Evolutionary conservation across 2,797 vertebrate genomes (phyloP).

Genomic region (Characodon lateralis): DNA sequence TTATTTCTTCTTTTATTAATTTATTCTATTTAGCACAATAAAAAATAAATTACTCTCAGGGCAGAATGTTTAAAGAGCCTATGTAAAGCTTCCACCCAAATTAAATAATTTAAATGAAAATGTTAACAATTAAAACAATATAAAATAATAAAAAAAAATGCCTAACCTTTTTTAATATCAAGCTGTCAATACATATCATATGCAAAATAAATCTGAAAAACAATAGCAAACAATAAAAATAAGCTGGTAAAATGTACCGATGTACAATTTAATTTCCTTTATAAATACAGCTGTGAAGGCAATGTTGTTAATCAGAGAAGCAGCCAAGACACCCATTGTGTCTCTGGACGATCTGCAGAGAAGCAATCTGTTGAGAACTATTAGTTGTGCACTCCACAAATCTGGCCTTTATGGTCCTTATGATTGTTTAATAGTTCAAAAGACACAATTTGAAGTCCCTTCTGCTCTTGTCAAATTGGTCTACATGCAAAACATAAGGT

Average conservation of each 20-base stretch:
- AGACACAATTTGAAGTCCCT: background rate
- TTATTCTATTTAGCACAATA: background rate
- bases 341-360: background rate
- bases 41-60: background rate
- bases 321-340: background rate
- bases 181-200: background rate
- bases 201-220: background rate
- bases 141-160: background rate
- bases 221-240: background rate
- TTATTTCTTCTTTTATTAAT: background rate
- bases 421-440: background rate
- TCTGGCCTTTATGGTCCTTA: background rate
- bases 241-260: background rate
- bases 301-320: background rate
- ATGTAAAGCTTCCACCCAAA: background rate
- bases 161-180: background rate
- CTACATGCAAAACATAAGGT: background rate
- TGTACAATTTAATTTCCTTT: background rate
- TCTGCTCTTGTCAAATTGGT: background rate
- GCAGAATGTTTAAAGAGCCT: background rate
- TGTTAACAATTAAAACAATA: background rate
- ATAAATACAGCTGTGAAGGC: background rate
- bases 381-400: background rate
- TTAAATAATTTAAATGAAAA: background rate
- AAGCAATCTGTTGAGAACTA: background rate